Conservation (phyloP, 2,797 vertebrate genomes). For the Pteropus rufus region DNA sequence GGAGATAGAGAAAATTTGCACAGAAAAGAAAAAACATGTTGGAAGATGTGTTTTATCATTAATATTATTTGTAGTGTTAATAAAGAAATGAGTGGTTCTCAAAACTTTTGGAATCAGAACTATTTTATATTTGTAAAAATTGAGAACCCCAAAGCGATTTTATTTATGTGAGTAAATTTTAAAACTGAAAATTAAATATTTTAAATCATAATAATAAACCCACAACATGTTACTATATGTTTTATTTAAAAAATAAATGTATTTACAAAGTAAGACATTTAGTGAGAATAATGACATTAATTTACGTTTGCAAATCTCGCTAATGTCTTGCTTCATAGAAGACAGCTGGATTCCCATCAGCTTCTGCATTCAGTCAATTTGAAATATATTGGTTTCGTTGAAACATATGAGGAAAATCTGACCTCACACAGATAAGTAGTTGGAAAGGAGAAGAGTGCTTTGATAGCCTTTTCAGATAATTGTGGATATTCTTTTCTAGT, state of each 20-base stretch:
- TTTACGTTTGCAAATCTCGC: neutral
- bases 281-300: neutral
- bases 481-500: neutral
- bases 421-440: neutral
- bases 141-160: neutral
- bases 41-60: neutral
- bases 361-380: neutral
- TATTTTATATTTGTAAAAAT: neutral
- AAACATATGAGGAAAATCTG: neutral
- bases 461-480: neutral
- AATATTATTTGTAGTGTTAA: neutral
- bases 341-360: neutral
- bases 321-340: neutral
- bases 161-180: slow-evolving; percentile 7
- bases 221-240: neutral
- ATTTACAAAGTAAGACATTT: slow-evolving; percentile 6
- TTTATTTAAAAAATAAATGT: neutral
- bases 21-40: neutral
- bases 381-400: neutral
- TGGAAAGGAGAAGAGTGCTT: neutral
- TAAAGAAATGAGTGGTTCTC: neutral
- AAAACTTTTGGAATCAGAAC: neutral
- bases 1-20: neutral
- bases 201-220: neutral
- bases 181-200: neutral